Conservation (phyloP, 2,113 vertebrate genomes). For the Charadrius vociferus region DNA sequence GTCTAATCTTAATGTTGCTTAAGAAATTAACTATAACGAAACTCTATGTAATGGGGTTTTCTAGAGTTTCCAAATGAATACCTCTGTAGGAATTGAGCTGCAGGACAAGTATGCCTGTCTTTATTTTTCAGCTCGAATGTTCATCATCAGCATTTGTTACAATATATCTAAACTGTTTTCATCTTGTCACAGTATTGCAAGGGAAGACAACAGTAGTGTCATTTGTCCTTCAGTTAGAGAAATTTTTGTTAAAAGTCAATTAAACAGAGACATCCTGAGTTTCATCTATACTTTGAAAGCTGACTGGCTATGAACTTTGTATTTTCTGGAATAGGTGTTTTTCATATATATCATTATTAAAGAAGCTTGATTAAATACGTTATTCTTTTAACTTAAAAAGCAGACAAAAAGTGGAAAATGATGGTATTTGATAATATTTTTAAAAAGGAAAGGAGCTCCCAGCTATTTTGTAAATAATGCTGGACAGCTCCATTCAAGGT, state of each 20-base stretch:
- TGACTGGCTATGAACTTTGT: background rate
- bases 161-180: background rate
- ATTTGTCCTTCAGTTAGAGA: background rate
- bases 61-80: background rate
- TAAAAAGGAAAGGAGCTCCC: background rate
- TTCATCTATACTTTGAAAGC: background rate
- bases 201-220: background rate
- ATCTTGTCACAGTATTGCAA: background rate
- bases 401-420: background rate
- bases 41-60: background rate
- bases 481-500: background rate
- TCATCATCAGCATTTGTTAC: background rate
- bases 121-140: background rate
- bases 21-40: background rate
- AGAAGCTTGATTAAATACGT: background rate
- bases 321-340: background rate
- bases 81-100: background rate
- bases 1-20: background rate
- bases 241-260: background rate
- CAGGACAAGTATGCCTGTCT: background rate
- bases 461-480: background rate
- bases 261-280: background rate
- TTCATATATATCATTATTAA: background rate
- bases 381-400: background rate
- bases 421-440: background rate